Conservation (phyloP, 2,888 invertebrate species). For the Linnaemya tessellans region DNA sequence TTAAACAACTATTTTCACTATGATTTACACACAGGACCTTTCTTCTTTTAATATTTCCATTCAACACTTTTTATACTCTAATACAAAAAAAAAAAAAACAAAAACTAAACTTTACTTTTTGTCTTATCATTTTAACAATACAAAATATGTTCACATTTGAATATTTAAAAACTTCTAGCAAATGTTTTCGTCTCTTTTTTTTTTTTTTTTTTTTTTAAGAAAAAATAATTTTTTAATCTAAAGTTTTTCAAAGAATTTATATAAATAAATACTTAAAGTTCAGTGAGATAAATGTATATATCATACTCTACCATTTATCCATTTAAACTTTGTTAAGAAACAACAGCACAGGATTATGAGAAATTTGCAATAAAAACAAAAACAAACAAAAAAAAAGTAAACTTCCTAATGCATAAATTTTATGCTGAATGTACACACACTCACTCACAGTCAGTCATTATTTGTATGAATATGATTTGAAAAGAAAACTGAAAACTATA, state of each 20-base stretch:
- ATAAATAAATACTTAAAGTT: constrained; percentile 37
- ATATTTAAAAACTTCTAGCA: constrained; percentile 25
- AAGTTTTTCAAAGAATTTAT: constrained; percentile 51
- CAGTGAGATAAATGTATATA: neutral
- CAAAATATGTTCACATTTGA: constrained; percentile 20
- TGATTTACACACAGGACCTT: no score
- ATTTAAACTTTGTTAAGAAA: constrained; percentile 1
- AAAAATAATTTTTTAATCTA: constrained; percentile 32
- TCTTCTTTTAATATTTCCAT: no score
- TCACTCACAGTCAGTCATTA: neutral
- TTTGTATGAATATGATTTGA: constrained; percentile 17
- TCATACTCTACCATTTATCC: constrained; percentile 2
- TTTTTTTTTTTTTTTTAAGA: neutral
- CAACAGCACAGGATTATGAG: constrained; percentile 33
- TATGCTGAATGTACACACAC: neutral
- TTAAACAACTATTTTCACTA: no score
- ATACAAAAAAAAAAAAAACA: no score
- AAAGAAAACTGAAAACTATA: constrained; percentile 7
- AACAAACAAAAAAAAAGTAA: neutral
- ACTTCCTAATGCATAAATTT: neutral
- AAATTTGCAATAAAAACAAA: neutral
- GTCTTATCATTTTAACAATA: neutral
- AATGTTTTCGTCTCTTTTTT: constrained; percentile 19
- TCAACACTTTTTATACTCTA: no score
- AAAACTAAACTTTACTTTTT: neutral